phyloP scores from a whole-genome alignment of 1,140 invertebrate genomes.

The Cherax destructor region DNA sequence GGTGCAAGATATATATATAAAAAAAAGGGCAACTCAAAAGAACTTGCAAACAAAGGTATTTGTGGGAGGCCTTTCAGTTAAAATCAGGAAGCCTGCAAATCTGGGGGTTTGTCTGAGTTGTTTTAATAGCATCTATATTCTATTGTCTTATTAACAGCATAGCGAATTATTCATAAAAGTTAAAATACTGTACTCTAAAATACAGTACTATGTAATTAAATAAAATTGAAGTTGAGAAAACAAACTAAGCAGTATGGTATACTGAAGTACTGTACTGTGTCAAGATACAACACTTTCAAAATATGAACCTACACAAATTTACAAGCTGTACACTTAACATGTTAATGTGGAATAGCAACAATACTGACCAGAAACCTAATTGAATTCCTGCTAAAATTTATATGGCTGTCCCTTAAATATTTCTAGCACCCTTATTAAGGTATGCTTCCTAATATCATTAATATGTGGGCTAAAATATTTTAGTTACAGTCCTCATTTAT shows the following conservation, averaged over 20 bases:
- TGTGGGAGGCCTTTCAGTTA: no score
- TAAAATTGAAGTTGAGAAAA: background rate
- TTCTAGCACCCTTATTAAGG: background rate
- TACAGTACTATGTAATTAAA: no score
- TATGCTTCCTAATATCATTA: background rate
- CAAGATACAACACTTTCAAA: background rate
- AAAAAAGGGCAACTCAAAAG: no score
- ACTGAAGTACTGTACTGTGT: no score
- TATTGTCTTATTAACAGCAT: no score
- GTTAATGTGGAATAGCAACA: conserved; percentile 3
- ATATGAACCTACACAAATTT: background rate
- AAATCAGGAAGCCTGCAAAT: no score
- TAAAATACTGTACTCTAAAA: no score
- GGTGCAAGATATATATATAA: no score
- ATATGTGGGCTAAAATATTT: background rate
- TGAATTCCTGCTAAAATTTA: background rate
- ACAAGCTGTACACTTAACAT: conserved; percentile 1
- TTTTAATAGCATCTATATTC: no score
- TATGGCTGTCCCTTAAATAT: background rate
- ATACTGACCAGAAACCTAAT: background rate
- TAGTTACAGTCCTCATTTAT: background rate
- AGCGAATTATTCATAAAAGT: no score
- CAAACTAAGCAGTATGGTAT: background rate
- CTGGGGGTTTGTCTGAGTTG: no score
- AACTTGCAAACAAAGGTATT: no score